Base-by-base conservation (phyloP, 2,113 vertebrate species). In the Gallinago media region DNA sequence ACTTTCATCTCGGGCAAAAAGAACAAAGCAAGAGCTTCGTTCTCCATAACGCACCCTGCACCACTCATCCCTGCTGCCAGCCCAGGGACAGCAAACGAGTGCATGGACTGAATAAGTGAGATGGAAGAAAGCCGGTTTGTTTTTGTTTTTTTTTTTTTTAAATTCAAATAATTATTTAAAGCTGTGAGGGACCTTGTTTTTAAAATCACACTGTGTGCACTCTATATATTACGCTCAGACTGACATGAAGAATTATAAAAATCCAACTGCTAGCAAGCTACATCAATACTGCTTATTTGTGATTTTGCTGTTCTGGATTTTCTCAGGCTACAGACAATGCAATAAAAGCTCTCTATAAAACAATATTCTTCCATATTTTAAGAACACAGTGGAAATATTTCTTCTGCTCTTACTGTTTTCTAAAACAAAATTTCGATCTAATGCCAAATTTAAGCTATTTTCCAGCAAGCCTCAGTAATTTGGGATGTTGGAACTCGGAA, bases 261-360 rank as follows among this genome's bases (percentile, higher is more conserved):
- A 40, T 25, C 85, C 89, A 20, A 32, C 46, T 17, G 52, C 40
- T 25, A 49, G 29, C 3, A 4, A 49, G 73, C 86, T 32, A 18
- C 86, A n/a, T 25, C 65, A 10, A 12, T 26, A 11, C 22, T 1
- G 8, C 74, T 91, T 9, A 2, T 22, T 59, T 19, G 29, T 3
- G 42, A 65, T 47, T 75, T 2, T 0, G 49, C 71, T 49, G 93
- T 23, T 93, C 93, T 92, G 96, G 89, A 65, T 4, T 95, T 94
- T 83, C 74, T 97, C 93, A 95, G 94, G 25, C 90, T 73, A 92
- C 89, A 92, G 87, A 94, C 94, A 96, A 95, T 50, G 85, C 87
- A 56, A 79, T 85, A 92, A 96, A 96, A 81, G 49, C 55, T 46
- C 71, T 23, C 50, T 42, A 47, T 62, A 79, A 89, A 94, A 82